Evolutionary conservation across 2,888 invertebrate genomes (phyloP), one percentile per base, ranked within the genome.

Genomic region (Papilio protenor): DNA sequence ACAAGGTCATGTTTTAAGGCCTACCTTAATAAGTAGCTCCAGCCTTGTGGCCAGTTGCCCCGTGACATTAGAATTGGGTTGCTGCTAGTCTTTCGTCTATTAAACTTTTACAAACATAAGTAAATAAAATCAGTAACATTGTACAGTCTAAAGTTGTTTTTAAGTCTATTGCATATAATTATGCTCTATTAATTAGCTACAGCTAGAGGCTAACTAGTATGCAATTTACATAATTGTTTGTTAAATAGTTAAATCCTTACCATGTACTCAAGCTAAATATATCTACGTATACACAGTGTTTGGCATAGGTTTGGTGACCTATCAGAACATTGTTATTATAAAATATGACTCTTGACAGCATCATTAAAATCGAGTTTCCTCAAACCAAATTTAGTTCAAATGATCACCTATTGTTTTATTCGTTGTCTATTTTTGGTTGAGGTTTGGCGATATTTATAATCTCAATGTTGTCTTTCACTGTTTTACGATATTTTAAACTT

Each of bases 341-440:
- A 52, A 49, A 14, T 49, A 72, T 73, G 45, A 73, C 27, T 45
- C n/a, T 52, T 77, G 76, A 73, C 57, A 70, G 49, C 61, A 70
- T 77, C 59, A 69, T 79, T 73, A 75, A 75, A 73, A 59, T 75
- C 75, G 66, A 78, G 70, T 80, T 80, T 76, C 75, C 78, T 72
- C n/a, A 45, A 64, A 12, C 75, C 75, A 57, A 72, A 72, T 72
- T 55, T 16, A 72, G 72, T 47, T 27, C 55, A 21, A 64, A 75
- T 75, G 64, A 77, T 74, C 16, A 21, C 16, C 72, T 61, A 64
- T 78, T 78, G 75, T 78, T n/a, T 64, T 27, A 70, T 52, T 45
- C 14, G 33, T 59, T 14, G n/a, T 40, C 64, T n/a, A 66, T 40
- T 66, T 61, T 64, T 64, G 18, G 33, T 18, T 18, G 6, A 33